Percentiles rank a stretch among this genome's conserved stretches.
Evolutionary conservation across 2,888 invertebrate genomes (phyloP).

Genomic region (Chymomyza procnemis): DNA sequence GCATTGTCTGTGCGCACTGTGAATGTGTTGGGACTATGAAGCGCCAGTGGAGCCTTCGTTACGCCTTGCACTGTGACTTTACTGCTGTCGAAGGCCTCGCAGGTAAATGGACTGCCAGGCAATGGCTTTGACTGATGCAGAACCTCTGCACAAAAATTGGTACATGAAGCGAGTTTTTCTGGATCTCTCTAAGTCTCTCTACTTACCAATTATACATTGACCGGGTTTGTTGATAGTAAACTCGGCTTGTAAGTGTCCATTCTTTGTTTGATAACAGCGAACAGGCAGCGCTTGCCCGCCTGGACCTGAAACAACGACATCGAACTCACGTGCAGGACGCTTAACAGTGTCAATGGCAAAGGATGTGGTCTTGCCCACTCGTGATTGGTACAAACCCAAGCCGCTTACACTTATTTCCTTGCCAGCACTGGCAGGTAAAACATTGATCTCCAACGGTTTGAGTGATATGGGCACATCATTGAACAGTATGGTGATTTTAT

Average conservation of each 20-base stretch:
- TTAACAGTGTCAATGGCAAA: constrained; percentile 94
- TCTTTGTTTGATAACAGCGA: constrained; percentile 96
- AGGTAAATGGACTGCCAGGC: constrained; percentile 94
- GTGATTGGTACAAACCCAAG: constrained; percentile 90
- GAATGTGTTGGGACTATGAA: constrained; percentile 90
- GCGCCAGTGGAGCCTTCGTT: constrained; percentile 86
- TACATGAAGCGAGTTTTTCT: neutral
- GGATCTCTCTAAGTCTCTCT: accelerated
- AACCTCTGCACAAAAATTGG: constrained; percentile 84
- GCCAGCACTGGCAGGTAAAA: constrained; percentile 83
- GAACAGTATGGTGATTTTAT: constrained; percentile 90
- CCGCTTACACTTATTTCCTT: constrained; percentile 87
- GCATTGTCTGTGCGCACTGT: constrained; percentile 89
- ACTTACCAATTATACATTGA: constrained; percentile 83
- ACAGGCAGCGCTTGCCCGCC: constrained; percentile 90
- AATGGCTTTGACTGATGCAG: constrained; percentile 93
- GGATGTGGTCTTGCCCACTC: constrained; percentile 88
- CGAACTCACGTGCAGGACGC: constrained; percentile 91
- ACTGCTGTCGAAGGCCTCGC: constrained; percentile 93
- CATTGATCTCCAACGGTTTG: constrained; percentile 81
- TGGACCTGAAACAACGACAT: constrained; percentile 92
- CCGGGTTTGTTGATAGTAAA: constrained; percentile 90
- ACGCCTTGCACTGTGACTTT: constrained; percentile 88
- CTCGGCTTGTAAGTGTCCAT: constrained; percentile 96
- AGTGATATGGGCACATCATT: constrained; percentile 87